phyloP scores from a whole-genome alignment of 2,797 vertebrate species.

The Streptopelia turtur region DNA sequence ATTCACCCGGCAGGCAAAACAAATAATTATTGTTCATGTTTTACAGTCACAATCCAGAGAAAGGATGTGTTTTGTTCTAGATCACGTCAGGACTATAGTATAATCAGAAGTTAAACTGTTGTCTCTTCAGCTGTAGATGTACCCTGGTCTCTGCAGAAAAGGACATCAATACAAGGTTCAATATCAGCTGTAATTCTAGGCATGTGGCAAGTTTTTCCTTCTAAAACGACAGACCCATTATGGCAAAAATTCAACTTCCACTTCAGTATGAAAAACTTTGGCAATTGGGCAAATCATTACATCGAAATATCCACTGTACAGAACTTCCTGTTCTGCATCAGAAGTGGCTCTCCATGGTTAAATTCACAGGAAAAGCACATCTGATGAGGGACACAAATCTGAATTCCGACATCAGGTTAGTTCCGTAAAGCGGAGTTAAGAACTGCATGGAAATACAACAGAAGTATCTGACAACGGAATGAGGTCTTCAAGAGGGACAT shows the following conservation, averaged over 20 bases:
- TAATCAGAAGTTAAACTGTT: not conserved
- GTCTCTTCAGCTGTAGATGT: not conserved
- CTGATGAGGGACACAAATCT: not conserved
- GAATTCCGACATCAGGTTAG: not conserved
- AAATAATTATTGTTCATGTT: not conserved
- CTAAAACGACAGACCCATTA: not conserved
- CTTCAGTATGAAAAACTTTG: not conserved
- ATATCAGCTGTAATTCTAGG: not conserved
- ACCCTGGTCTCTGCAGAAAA: not conserved
- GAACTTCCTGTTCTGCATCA: not conserved
- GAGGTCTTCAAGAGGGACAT: not conserved
- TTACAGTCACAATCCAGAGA: not conserved
- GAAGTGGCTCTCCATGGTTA: not conserved
- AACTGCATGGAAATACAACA: not conserved
- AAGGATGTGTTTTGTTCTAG: not conserved
- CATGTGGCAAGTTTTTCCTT: not conserved
- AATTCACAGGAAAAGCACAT: not conserved
- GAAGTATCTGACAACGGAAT: not conserved
- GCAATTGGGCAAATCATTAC: not conserved
- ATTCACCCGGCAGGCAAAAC: not conserved
- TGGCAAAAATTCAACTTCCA: not conserved
- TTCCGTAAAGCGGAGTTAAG: rapidly evolving
- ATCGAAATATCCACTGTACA: not conserved
- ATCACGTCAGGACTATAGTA: not conserved
- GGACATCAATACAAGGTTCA: not conserved